Percentiles rank a stretch among this genome's conserved stretches.
Conservation (phyloP, 2,113 vertebrate genomes). For the Phalacrocorax carbo region DNA sequence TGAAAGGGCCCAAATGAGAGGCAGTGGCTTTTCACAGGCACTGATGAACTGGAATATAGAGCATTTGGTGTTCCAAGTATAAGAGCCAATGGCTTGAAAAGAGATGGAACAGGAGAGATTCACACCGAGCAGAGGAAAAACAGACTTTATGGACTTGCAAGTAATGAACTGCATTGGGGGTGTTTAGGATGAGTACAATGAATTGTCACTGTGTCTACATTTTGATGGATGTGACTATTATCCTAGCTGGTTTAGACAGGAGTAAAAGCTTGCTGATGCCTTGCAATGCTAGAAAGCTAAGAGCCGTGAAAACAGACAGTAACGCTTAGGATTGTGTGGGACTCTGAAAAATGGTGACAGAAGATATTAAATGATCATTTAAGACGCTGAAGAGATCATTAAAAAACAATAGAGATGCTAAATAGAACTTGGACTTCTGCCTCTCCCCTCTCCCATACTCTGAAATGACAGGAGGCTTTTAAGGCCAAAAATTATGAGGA, state of each 20-base stretch:
- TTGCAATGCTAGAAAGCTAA: background rate
- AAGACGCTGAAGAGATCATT: background rate
- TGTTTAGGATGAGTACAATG: background rate
- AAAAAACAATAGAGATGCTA: conserved; percentile 34
- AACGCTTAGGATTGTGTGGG: background rate
- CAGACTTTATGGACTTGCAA: background rate
- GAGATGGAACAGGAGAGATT: background rate
- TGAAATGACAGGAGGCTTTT: conserved; percentile 22
- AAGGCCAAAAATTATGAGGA: conserved; percentile 22
- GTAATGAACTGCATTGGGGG: background rate
- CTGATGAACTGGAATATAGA: background rate
- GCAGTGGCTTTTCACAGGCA: background rate
- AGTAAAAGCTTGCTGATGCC: conserved; percentile 10
- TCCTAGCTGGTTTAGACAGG: background rate
- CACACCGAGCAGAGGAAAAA: background rate
- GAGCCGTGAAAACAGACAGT: background rate
- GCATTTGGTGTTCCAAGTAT: background rate
- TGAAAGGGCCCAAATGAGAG: background rate
- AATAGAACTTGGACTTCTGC: conserved; percentile 22
- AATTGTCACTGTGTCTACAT: background rate
- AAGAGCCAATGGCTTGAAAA: background rate
- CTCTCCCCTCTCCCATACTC: background rate
- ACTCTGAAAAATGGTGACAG: conserved; percentile 3
- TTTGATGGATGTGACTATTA: background rate
- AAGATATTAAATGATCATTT: conserved; percentile 44